Evolutionary conservation across 2,888 invertebrate genomes (phyloP), one percentile per base, ranked within the genome.

Genomic region (Apotomis capreana): DNA sequence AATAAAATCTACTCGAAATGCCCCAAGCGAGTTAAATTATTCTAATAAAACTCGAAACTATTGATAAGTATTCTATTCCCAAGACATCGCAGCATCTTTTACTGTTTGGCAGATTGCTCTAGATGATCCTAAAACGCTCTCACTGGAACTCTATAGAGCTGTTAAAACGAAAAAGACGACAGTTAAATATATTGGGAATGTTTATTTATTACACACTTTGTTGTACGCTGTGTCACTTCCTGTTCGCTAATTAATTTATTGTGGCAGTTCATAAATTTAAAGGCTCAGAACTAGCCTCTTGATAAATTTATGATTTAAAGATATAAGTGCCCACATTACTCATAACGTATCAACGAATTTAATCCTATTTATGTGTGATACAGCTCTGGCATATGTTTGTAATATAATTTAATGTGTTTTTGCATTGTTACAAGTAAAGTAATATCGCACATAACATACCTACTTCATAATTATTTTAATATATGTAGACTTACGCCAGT

Each of bases 41-140:
- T 83, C 83, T 59, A 84, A 85, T 85, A 85, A 71, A 88, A 86
- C 87, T 85, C 80, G 84, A 89, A 89, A 86, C 87, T 90, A 92
- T 91, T 90, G 91, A 89, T 91, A 90, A 89, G 87, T 89, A 84
- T 86, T 88, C 88, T 87, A 87, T 87, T 84, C 87, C 81, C 85
- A 79, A 82, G 87, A 87, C 87, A 86, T 86, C 84, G 84, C 79
- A 85, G 84, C 88, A 87, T 90, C 87, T 91, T 91, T 88, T 86
- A 88, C 87, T 84, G 81, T 84, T 85, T 80, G 81, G 80, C 83
- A 84, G 83, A 87, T 86, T 86, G 86, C 81, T 80, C 84, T 80
- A 79, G 87, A 87, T 85, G 83, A 81, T 86, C 87, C 88, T 90
- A 89, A 91, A 86, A 87, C 87, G 79, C 87, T 86, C 84, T 83